A percentile compares a stretch with the other conserved stretches of the same genome.
These are phyloP conservation scores for Tyto alba DNA, from an alignment of 2,113 vertebrate species.

Conservation along the genomic window DNA sequence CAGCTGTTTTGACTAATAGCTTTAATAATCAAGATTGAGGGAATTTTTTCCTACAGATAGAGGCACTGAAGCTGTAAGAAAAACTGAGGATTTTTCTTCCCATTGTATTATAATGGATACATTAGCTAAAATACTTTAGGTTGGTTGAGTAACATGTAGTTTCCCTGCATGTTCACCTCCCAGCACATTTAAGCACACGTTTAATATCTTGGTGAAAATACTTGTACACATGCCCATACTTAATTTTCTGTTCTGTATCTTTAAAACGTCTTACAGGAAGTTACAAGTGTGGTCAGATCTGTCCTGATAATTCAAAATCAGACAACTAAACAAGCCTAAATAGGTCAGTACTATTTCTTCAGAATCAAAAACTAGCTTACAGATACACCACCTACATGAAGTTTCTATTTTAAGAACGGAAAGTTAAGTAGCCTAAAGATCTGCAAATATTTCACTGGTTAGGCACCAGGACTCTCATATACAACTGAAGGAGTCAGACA, in stretches of 20 bases:
- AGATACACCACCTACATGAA: neutral
- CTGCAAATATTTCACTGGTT: neutral
- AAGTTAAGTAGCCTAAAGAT: neutral
- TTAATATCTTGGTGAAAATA: neutral
- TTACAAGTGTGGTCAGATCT: neutral
- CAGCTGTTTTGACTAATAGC: neutral
- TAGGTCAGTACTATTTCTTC: neutral
- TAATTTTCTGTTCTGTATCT: neutral
- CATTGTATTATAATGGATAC: neutral
- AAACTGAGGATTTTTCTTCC: neutral
- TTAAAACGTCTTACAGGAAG: neutral
- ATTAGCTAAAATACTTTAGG: neutral
- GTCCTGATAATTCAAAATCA: neutral
- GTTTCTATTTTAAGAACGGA: neutral
- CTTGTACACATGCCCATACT: neutral
- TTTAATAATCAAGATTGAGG: neutral
- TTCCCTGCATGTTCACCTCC: neutral
- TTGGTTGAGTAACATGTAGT: neutral
- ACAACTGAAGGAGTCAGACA: neutral
- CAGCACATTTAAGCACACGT: neutral
- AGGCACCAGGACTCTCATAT: neutral
- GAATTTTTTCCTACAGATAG: neutral
- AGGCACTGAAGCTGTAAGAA: neutral
- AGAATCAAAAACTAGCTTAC: neutral
- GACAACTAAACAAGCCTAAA: neutral